phyloP scores from a whole-genome alignment of 2,113 vertebrate genomes.

The Diphyllodes magnificus region DNA sequence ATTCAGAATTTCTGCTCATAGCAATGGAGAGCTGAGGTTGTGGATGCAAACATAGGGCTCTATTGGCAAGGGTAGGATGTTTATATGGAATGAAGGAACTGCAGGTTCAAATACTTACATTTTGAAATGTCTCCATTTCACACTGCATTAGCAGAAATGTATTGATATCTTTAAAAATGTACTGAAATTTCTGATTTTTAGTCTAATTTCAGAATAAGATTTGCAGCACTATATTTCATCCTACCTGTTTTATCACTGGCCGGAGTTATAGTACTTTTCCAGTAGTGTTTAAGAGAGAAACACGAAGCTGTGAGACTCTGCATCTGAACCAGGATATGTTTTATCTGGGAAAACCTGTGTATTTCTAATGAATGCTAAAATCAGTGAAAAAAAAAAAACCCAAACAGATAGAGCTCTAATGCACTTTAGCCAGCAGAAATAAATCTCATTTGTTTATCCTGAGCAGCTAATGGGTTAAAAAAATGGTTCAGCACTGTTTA shows the following conservation, averaged over 20 bases:
- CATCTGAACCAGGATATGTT: not conserved
- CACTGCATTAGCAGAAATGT: not conserved
- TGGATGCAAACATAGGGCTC: not conserved
- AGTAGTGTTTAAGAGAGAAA: not conserved
- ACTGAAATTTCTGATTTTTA: not conserved
- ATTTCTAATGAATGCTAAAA: not conserved
- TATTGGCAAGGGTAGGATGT: not conserved
- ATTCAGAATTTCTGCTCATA: not conserved
- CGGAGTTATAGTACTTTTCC: not conserved
- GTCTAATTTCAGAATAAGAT: not conserved
- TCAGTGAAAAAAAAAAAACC: not conserved
- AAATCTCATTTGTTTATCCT: not conserved
- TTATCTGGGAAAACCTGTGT: not conserved
- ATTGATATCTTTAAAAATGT: not conserved
- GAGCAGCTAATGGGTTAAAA: not conserved
- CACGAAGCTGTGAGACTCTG: not conserved
- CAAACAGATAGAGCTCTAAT: not conserved
- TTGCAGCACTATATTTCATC: not conserved
- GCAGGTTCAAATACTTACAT: not conserved
- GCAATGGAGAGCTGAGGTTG: not conserved
- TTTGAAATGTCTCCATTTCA: not conserved
- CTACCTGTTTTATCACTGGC: not conserved
- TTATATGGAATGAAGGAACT: not conserved
- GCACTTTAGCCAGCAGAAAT: not conserved
- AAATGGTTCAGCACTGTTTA: not conserved